phyloP scores from a whole-genome alignment of 2,888 invertebrate species.

The Artemia sinica region DNA sequence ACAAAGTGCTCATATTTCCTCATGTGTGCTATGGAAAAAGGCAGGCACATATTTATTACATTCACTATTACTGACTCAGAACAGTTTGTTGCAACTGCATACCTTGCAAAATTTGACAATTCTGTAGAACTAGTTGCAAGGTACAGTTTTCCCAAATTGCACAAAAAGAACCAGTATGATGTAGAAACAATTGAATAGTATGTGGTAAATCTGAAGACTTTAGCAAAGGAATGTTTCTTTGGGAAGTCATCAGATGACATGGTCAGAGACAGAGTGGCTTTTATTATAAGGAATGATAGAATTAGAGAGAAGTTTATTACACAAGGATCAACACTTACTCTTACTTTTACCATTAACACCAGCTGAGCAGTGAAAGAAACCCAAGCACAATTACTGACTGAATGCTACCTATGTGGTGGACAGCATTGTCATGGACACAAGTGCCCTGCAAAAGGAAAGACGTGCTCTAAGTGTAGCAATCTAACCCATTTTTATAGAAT shows the following conservation, averaged over 20 bases:
- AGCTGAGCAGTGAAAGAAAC: too few species aligned
- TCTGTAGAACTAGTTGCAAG: background rate
- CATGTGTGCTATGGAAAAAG: background rate
- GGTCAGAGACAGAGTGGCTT: background rate
- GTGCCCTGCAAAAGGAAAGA: too few species aligned
- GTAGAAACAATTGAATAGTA: background rate
- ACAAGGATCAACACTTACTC: background rate
- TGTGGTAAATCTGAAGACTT: background rate
- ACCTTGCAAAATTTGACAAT: background rate
- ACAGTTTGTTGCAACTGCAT: background rate
- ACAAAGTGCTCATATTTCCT: background rate
- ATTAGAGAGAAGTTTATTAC: slow-evolving; percentile 1
- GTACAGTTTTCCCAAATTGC: background rate
- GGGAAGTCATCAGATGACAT: background rate
- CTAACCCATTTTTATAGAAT: too few species aligned
- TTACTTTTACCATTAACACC: background rate
- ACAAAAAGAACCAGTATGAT: background rate
- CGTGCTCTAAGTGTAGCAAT: too few species aligned
- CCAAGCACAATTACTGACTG: too few species aligned
- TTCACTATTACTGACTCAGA: slow-evolving; percentile 1
- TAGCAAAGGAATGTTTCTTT: background rate
- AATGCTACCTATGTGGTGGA: too few species aligned
- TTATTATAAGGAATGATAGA: slow-evolving; percentile 5
- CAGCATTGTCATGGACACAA: too few species aligned
- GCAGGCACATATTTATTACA: background rate